phyloP scores from a whole-genome alignment of 2,797 vertebrate species.

The Florisuga fusca region DNA sequence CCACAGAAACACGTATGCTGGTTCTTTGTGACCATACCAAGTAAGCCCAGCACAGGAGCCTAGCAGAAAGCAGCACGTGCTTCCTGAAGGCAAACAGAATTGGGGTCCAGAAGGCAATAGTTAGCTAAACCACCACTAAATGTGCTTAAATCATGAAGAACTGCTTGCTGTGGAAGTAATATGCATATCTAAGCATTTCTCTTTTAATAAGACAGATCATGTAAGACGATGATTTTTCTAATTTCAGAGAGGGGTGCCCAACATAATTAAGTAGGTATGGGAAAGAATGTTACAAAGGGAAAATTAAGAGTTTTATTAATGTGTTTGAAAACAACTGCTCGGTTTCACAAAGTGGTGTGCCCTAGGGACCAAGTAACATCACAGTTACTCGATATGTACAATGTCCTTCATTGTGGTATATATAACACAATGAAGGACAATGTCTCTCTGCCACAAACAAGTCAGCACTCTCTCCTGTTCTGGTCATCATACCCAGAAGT shows the following conservation, averaged over 20 bases:
- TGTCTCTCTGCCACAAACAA: background rate
- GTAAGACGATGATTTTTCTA: background rate
- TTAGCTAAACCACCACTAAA: background rate
- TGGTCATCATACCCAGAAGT: background rate
- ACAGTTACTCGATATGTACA: background rate
- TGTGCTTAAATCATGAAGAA: background rate
- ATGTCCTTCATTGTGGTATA: background rate
- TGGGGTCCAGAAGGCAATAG: background rate
- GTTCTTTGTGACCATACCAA: background rate
- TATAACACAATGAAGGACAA: too few relatives aligned
- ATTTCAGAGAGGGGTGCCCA: background rate
- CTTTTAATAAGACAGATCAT: background rate
- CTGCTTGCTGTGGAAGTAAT: background rate
- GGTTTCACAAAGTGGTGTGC: constrained; percentile 41
- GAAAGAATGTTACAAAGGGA: background rate
- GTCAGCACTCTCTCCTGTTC: background rate
- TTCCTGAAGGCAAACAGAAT: background rate
- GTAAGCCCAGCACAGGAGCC: background rate
- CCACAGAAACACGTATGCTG: background rate
- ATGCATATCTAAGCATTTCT: background rate
- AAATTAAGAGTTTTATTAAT: background rate
- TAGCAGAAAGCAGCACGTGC: background rate
- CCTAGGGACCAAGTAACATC: background rate
- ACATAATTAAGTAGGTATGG: background rate
- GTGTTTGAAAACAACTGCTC: constrained; percentile 33